These are phyloP conservation scores for Halictus rubicundus DNA, from an alignment of 1,140 invertebrate species.

Conservation along the genomic window DNA sequence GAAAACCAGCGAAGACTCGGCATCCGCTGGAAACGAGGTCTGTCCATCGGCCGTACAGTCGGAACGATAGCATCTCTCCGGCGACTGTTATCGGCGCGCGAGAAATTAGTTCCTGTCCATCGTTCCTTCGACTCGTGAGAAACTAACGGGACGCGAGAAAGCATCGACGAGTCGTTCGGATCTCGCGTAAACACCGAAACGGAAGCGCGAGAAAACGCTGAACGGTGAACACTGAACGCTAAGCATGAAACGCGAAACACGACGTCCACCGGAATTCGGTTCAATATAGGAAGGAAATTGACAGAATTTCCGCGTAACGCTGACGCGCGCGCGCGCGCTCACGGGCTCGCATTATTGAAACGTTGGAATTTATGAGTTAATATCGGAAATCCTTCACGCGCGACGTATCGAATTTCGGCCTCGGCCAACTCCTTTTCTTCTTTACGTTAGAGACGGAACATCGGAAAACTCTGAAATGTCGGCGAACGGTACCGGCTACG, in stretches of 20 bases:
- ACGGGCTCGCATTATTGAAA: conserved; percentile 24
- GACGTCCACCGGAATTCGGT: neutral
- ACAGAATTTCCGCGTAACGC: conserved; percentile 18
- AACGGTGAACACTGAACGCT: neutral
- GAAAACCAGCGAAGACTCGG: too few relatives aligned
- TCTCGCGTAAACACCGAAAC: neutral
- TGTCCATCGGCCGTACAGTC: neutral
- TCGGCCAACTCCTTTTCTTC: neutral
- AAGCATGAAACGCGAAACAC: too few relatives aligned
- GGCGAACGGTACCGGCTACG: too few relatives aligned
- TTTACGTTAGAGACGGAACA: neutral
- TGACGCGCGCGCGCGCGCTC: neutral
- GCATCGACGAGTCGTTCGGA: neutral
- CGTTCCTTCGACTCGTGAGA: neutral
- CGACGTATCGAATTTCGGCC: conserved; percentile 29
- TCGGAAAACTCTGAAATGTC: neutral
- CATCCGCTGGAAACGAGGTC: neutral
- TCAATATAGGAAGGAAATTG: conserved; percentile 7
- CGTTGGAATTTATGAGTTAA: conserved; percentile 39
- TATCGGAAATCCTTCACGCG: conserved; percentile 46
- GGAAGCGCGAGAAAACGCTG: too few relatives aligned
- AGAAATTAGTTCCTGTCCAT: neutral
- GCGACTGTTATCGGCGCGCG: neutral
- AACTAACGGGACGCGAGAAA: neutral
- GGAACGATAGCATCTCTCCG: neutral